Evolutionary conservation across 1,140 invertebrate species (phyloP).

Genomic region (Oreohelix idahoensis): DNA sequence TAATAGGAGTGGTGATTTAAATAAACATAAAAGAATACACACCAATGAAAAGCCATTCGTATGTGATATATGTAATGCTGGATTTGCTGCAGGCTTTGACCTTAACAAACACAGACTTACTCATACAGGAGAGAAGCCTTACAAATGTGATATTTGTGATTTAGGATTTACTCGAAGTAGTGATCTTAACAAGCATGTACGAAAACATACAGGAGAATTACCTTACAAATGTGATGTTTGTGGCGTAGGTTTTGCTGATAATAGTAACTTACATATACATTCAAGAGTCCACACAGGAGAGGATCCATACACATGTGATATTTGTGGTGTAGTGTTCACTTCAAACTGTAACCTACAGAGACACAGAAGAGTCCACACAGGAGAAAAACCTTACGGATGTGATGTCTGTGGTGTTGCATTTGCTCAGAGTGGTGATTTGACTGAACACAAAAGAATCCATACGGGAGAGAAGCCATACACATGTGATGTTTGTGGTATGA

Average conservation of each 20-base stretch:
- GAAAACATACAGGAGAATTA: conserved; percentile 22
- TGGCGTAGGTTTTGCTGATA: not conserved
- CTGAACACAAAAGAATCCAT: not conserved
- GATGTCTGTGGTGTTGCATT: conserved; percentile 88
- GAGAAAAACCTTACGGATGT: conserved; percentile 78
- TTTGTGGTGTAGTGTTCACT: not conserved
- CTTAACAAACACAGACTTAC: conserved; percentile 65
- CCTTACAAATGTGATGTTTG: conserved; percentile 36
- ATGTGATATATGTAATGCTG: conserved; percentile 54
- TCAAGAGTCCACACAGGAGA: not conserved
- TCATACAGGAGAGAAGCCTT: conserved; percentile 87
- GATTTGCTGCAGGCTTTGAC: not conserved
- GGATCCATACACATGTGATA: not conserved
- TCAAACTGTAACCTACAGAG: not conserved
- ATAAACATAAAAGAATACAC: not conserved
- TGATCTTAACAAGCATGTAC: conserved; percentile 20
- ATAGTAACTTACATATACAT: not conserved
- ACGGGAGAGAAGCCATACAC: not conserved
- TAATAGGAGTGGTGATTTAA: not conserved
- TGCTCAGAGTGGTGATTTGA: not conserved
- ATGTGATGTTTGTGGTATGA: not conserved
- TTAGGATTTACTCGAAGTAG: conserved; percentile 79
- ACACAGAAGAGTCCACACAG: conserved; percentile 79
- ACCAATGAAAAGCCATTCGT: not conserved
- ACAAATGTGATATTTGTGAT: conserved; percentile 84